Percentiles rank a stretch among this genome's conserved stretches.
phyloP scores from a whole-genome alignment of 2,113 vertebrate genomes.

The Penelope pileata region DNA sequence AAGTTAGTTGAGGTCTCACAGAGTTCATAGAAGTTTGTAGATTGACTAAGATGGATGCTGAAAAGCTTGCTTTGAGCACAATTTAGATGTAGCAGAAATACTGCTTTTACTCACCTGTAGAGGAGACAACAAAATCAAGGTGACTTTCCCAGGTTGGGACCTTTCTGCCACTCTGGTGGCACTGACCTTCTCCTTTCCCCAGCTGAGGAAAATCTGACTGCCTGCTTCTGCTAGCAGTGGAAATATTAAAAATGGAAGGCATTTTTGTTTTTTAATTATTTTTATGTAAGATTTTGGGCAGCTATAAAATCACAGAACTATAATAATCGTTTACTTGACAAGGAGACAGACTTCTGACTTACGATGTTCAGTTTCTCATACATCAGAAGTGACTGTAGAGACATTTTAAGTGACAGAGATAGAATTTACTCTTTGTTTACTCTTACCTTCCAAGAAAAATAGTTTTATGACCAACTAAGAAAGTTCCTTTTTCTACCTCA shows the following conservation, averaged over 20 bases:
- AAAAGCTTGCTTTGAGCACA: background rate
- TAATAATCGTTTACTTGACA: background rate
- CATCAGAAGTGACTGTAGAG: background rate
- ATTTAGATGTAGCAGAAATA: background rate
- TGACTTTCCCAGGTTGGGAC: background rate
- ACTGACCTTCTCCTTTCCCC: background rate
- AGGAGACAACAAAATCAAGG: background rate
- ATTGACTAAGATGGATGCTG: fast-evolving
- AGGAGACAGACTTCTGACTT: background rate
- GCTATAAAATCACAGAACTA: background rate
- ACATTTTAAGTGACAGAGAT: background rate
- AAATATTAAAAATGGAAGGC: background rate
- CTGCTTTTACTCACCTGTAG: background rate
- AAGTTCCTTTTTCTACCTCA: background rate
- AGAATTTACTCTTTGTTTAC: background rate
- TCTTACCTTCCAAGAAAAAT: background rate
- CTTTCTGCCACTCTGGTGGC: background rate
- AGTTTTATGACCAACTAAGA: background rate
- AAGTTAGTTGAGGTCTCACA: background rate
- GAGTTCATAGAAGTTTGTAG: background rate
- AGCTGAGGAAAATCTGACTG: background rate
- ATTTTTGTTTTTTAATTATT: background rate
- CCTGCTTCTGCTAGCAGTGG: background rate
- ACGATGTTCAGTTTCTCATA: fast-evolving
- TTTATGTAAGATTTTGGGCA: background rate